Conservation (phyloP, 2,888 invertebrate genomes). For the Seira sanloemensis region DNA sequence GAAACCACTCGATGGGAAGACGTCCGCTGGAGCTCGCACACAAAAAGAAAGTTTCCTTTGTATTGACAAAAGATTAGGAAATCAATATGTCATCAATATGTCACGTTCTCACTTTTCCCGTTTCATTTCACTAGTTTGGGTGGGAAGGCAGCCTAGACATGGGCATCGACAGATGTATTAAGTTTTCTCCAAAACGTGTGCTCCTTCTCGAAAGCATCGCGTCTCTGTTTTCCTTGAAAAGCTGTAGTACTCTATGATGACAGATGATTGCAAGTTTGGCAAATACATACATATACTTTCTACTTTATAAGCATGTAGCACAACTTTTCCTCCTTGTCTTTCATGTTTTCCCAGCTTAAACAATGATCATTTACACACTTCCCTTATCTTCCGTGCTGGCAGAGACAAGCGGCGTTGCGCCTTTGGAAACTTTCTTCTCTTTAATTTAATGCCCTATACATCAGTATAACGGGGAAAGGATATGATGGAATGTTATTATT, state of each 20-base stretch:
- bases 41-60: background rate
- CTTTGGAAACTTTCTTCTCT: background rate
- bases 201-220: no score
- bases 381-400: no score
- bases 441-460: background rate
- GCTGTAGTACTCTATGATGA: background rate
- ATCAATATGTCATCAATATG: conserved; percentile 61
- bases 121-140: background rate
- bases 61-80: conserved; percentile 48
- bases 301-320: no score
- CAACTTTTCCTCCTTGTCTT: no score
- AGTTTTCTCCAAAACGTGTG: no score
- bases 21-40: background rate
- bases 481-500: background rate
- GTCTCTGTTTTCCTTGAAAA: no score
- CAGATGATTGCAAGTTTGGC: background rate
- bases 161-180: no score
- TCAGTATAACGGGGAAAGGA: background rate
- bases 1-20: conserved; percentile 38
- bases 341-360: background rate
- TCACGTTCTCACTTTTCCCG: conserved; percentile 29
- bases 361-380: conserved; percentile 3
- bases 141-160: no score
- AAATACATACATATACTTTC: background rate
- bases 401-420: background rate